Base-by-base conservation (phyloP, 2,113 vertebrate species). In the Eretmochelys imbricata region DNA sequence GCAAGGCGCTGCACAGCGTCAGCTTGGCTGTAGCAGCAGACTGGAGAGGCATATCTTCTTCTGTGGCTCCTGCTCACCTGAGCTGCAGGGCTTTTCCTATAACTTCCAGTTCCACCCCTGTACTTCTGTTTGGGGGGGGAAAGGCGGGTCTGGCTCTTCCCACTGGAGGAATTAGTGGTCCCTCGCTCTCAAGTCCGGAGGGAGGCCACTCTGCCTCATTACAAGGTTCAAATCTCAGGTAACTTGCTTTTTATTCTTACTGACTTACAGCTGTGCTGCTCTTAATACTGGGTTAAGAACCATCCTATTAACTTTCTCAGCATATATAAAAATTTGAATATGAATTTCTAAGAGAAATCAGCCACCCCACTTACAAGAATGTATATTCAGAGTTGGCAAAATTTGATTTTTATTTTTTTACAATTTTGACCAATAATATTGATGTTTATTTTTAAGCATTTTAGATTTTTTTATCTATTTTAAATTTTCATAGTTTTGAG, bases 281-380 rank as follows among this genome's bases (percentile, higher is more conserved):
- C 82, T 35, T 87, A 88, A 80, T 94, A 85, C 82, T 51, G n/a
- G 29, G 57, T 85, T 19, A 75, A 31, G 20, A 72, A 38, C 35
- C n/a, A 24, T 42, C 38, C 38, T 42, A 10, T 38, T 75, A 75
- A 42, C 62, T 65, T 42, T 75, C n/a, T 42, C 69, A 42, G 16
- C 11, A 12, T 42, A 42, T 42, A 22, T 75, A 75, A 20, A 24
- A 42, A 75, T 75, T 25, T 42, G n/a, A 76, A 76, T 76, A 46
- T 46, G 72, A 76, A 76, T 46, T 24, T 76, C 3, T 79, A 38
- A 31, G 24, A 14, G 25, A 80, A 79, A 86, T 89, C 10, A 0
- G 27, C 76, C 83, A 10, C 25, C 24, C 88, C 0, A 0, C 78
- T 53, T n/a, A 69, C 8, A n/a, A 20, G n/a, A 19, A 69, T n/a